Conservation (phyloP, 1,140 invertebrate species). For the Neuroterus valhalla region DNA sequence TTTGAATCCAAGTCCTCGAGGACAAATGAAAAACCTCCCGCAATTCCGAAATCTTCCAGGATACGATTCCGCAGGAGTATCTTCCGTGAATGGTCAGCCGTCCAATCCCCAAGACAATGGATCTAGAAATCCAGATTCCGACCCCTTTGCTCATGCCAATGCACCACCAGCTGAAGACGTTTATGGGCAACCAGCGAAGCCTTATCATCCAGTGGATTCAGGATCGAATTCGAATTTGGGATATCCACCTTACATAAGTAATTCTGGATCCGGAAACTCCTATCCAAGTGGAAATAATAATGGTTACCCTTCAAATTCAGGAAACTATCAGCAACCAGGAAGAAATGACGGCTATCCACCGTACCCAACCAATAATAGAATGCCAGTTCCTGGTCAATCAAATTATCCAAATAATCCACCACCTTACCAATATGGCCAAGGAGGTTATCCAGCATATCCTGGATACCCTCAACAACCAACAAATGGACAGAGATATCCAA, state of each 20-base stretch:
- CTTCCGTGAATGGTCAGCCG: constrained; percentile 65
- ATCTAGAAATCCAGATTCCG: constrained; percentile 50
- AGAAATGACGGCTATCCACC: constrained; percentile 52
- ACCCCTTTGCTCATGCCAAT: constrained; percentile 69
- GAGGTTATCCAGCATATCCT: constrained; percentile 41
- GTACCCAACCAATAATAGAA: constrained; percentile 56
- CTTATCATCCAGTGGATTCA: constrained; percentile 43
- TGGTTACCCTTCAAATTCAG: constrained; percentile 12
- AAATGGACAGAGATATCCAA: constrained; percentile 44
- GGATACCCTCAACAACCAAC: constrained; percentile 37
- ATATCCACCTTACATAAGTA: constrained; percentile 64
- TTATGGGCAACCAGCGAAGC: constrained; percentile 39
- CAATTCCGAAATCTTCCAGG: constrained; percentile 62
- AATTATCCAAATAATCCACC: constrained; percentile 49
- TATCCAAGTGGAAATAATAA: constrained; percentile 41
- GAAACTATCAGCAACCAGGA: neutral
- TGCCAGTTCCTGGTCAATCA: constrained; percentile 61
- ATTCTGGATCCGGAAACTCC: constrained; percentile 18
- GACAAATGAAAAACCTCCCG: neutral
- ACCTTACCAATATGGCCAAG: constrained; percentile 48
- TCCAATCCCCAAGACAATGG: constrained; percentile 41
- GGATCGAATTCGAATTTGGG: constrained; percentile 47
- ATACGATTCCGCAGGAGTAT: constrained; percentile 68
- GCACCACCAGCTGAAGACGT: constrained; percentile 64
- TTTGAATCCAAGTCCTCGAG: neutral